Percentiles rank a stretch among this genome's conserved stretches.
phyloP scores from a whole-genome alignment of 2,888 invertebrate genomes.

The Plagodis pulveraria region DNA sequence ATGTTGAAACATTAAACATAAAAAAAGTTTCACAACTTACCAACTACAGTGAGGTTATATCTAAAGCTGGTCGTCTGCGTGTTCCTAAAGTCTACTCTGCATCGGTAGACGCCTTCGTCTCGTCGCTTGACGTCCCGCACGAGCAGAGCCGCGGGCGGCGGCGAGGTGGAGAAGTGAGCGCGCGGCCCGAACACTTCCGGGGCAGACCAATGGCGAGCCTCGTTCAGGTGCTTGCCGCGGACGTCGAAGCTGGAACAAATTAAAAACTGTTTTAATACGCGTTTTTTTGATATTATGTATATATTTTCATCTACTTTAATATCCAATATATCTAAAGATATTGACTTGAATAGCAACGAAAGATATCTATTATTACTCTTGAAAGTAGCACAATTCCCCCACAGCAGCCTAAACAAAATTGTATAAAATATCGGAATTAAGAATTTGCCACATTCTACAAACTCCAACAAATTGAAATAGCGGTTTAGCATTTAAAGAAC shows the following conservation, averaged over 20 bases:
- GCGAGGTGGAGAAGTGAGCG: slow-evolving; percentile 92
- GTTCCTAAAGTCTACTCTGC: slow-evolving; percentile 95
- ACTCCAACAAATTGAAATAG: slow-evolving; percentile 28
- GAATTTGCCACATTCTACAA: slow-evolving; percentile 1
- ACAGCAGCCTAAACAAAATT: not conserved
- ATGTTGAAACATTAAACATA: no score
- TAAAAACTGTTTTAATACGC: no score
- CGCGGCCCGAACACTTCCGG: slow-evolving; percentile 94
- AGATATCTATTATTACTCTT: not conserved
- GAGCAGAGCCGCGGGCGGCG: slow-evolving; percentile 92
- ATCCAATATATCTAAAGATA: not conserved
- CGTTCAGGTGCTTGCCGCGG: slow-evolving; percentile 91
- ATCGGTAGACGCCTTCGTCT: slow-evolving; percentile 95
- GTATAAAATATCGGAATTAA: not conserved
- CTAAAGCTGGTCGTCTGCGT: slow-evolving; percentile 95
- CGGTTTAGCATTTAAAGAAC: slow-evolving; percentile 25
- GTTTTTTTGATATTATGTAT: no score
- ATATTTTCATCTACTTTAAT: no score
- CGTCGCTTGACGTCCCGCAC: slow-evolving; percentile 91
- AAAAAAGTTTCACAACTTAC: slow-evolving; percentile 81
- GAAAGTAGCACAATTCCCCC: no score
- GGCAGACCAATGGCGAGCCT: slow-evolving; percentile 94
- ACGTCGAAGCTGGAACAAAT: slow-evolving; percentile 91
- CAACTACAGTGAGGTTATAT: slow-evolving; percentile 95
- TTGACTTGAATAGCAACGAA: not conserved